These are phyloP conservation scores for Galeopsomyia nigrocyanea DNA, from an alignment of 2,888 invertebrate species.

Conservation along the genomic window DNA sequence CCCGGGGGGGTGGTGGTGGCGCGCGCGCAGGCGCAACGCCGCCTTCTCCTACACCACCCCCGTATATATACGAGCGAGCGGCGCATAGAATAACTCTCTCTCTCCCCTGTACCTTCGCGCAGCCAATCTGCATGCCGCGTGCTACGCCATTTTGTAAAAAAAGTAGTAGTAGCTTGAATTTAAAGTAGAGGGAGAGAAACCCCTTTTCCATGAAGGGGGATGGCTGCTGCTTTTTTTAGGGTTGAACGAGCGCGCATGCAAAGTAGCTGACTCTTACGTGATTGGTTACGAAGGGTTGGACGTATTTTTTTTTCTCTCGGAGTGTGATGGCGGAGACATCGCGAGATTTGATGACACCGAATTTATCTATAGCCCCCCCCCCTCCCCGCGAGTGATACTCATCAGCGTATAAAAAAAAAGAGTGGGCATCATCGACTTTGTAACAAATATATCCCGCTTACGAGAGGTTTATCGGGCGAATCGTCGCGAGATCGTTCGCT, in stretches of 20 bases:
- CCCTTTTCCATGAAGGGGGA: slow-evolving; percentile 17
- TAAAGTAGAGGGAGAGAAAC: slow-evolving; percentile 55
- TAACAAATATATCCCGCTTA: no score
- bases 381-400: no score
- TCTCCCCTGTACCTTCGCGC: slow-evolving; percentile 50
- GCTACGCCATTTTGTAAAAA: slow-evolving; percentile 63
- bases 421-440: no score
- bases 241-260: slow-evolving; percentile 32
- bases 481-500: no score
- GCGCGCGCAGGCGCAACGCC: slow-evolving; percentile 64
- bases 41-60: slow-evolving; percentile 58
- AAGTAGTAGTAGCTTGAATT: slow-evolving; percentile 47
- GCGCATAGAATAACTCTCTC: slow-evolving; percentile 59
- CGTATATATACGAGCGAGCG: slow-evolving; percentile 56
- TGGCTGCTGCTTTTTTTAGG: slow-evolving; percentile 15
- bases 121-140: slow-evolving; percentile 66
- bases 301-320: neutral
- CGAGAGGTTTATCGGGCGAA: no score
- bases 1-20: slow-evolving; percentile 42
- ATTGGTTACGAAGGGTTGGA: slow-evolving; percentile 20
- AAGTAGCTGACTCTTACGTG: slow-evolving; percentile 17
- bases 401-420: no score
- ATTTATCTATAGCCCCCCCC: no score
- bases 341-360: neutral
- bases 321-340: neutral